Evolutionary conservation across 1,140 invertebrate genomes (phyloP), one percentile per base, ranked within the genome.

Genomic region (Lepidurus arcticus): DNA sequence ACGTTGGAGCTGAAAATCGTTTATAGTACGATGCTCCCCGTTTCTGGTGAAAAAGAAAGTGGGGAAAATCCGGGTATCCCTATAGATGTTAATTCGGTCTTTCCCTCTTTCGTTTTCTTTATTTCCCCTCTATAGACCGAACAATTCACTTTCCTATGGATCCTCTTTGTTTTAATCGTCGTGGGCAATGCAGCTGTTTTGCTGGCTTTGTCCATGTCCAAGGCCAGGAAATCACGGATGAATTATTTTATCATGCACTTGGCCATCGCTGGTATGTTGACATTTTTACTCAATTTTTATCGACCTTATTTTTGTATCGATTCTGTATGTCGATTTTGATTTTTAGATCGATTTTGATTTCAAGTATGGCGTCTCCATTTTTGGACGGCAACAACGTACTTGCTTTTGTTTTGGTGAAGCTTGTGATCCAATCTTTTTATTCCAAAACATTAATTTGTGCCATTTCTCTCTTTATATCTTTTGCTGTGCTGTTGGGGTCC

Each of bases 231-330:
- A 84, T 95, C 95, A 13, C 87, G 95, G 26, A 98, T 98, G 94
- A 96, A 97, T 83, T 97, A 95, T 86, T 97, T 98, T 86, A 97
- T 98, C 81, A 94, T 94, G 88, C 95, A 98, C 83, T 86, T 98
- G 21, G 95, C 95, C 6, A 89, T 96, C 79, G 94, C 95, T 86
- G 95, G 95, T 89, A 83, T 82, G 80, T 76, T 73, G 24, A 21
- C 10, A 76, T 73, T 16, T 21, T 65, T 34, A 34, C 44, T 77
- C 11, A 21, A 24, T 80, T 80, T 75, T 45, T 42, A 6, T 3
- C 34, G 3, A 21, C 11, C 73, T 73, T 11, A 8, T 16, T 26
- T 24, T 47, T 6, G 16, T 13, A 0, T 42, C 78, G 13, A 42
- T 65, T 1, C n/a, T 8, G 53, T 13, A 0, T 13, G 53, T 0